phyloP scores from a whole-genome alignment of 2,797 vertebrate species.

The Discoglossus pictus region DNA sequence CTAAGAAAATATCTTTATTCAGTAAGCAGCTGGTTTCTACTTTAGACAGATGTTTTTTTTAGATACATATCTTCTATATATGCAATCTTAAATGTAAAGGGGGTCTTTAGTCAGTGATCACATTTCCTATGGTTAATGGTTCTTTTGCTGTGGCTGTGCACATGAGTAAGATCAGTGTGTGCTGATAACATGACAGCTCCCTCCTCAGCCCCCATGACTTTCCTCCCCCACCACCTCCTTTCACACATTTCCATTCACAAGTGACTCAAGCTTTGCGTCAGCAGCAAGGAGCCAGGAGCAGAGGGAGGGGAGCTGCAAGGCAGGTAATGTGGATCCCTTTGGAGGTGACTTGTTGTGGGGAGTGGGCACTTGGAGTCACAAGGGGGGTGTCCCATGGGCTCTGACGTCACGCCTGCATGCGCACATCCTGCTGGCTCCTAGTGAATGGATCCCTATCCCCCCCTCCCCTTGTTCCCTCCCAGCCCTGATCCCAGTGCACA shows the following conservation, averaged over 20 bases:
- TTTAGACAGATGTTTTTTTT: too few relatives aligned
- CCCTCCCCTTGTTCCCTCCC: slow-evolving; percentile 26
- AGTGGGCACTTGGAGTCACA: neutral
- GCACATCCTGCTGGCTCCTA: slow-evolving; percentile 19
- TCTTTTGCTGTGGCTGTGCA: too few relatives aligned
- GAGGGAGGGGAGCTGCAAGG: neutral
- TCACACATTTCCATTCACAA: slow-evolving; percentile 30
- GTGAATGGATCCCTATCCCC: slow-evolving; percentile 21
- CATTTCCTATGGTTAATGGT: too few relatives aligned
- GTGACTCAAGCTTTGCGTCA: slow-evolving; percentile 80
- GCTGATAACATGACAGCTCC: too few relatives aligned
- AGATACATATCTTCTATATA: too few relatives aligned
- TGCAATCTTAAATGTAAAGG: too few relatives aligned
- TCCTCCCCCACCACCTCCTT: slow-evolving; percentile 5
- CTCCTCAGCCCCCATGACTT: slow-evolving; percentile 1
- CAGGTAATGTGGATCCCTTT: neutral
- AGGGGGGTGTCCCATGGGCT: slow-evolving; percentile 8
- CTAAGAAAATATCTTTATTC: too few relatives aligned
- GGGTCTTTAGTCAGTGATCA: too few relatives aligned
- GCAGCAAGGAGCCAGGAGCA: slow-evolving; percentile 36
- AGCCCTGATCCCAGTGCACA: slow-evolving; percentile 9
- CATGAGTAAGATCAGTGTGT: too few relatives aligned
- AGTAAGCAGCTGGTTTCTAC: too few relatives aligned
- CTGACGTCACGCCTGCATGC: slow-evolving; percentile 35
- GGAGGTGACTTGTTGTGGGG: neutral